Percentiles rank a stretch among this genome's conserved stretches.
phyloP scores from a whole-genome alignment of 2,888 invertebrate species.

The Mechanitis mazaeus region DNA sequence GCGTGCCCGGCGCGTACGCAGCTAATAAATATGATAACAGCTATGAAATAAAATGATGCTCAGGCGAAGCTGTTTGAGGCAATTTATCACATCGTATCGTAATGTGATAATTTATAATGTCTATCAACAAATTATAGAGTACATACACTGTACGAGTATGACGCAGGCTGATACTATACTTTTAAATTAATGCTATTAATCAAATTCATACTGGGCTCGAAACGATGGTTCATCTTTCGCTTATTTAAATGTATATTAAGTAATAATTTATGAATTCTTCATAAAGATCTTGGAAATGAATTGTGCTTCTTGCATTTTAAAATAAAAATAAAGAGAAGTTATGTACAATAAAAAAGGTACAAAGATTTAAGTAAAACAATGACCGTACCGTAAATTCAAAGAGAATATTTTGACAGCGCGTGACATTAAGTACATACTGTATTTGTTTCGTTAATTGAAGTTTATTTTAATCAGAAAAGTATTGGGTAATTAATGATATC shows the following conservation, averaged over 20 bases:
- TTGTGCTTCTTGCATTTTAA: no score
- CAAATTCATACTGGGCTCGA: neutral
- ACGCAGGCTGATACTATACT: neutral
- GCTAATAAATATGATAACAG: slow-evolving; percentile 34
- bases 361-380: neutral
- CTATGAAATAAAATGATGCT: slow-evolving; percentile 30
- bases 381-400: neutral
- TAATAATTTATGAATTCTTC: no score
- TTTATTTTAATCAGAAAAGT: slow-evolving; percentile 1
- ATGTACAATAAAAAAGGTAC: slow-evolving; percentile 8
- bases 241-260: neutral
- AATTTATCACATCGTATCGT: slow-evolving; percentile 30
- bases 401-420: slow-evolving; percentile 13
- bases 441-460: neutral
- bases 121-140: slow-evolving; percentile 20
- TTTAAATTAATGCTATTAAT: slow-evolving; percentile 5
- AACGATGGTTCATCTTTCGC: neutral
- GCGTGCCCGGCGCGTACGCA: slow-evolving; percentile 32
- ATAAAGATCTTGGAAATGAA: no score
- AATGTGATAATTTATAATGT: slow-evolving; percentile 28
- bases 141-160: neutral
- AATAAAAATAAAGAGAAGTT: no score
- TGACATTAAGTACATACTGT: slow-evolving; percentile 8
- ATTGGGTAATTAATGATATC: slow-evolving; percentile 12
- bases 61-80: slow-evolving; percentile 16